These are phyloP conservation scores for Ploceus nigricollis DNA, from an alignment of 2,113 vertebrate genomes.

Conservation along the genomic window DNA sequence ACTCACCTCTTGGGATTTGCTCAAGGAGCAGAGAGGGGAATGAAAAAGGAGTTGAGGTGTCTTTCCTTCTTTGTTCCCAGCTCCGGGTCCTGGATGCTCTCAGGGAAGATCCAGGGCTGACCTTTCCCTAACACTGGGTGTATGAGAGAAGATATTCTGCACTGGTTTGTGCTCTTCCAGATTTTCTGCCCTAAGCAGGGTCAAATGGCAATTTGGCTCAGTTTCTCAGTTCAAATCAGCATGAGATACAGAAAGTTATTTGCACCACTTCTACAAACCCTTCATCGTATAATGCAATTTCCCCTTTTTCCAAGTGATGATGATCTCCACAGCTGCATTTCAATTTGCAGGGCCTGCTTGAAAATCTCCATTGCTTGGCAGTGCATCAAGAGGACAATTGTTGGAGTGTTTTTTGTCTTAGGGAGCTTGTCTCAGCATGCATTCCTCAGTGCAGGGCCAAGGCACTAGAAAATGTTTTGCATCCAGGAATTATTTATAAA, in stretches of 20 bases:
- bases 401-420: background rate
- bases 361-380: background rate
- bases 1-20: background rate
- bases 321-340: background rate
- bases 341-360: background rate
- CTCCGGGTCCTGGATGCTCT: background rate
- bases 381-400: background rate
- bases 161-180: background rate
- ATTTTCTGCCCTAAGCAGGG: background rate
- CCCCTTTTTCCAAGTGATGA: background rate
- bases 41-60: background rate
- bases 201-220: background rate
- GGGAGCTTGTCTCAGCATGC: background rate
- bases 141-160: background rate
- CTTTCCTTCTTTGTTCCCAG: background rate
- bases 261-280: background rate
- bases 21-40: background rate
- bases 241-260: background rate
- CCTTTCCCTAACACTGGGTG: background rate
- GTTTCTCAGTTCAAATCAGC: background rate
- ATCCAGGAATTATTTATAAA: constrained; percentile 48
- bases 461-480: constrained; percentile 14
- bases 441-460: background rate
- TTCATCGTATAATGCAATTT: background rate
- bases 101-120: background rate